Conservation (phyloP, 2,888 invertebrate species). For the Erebia ligea region DNA sequence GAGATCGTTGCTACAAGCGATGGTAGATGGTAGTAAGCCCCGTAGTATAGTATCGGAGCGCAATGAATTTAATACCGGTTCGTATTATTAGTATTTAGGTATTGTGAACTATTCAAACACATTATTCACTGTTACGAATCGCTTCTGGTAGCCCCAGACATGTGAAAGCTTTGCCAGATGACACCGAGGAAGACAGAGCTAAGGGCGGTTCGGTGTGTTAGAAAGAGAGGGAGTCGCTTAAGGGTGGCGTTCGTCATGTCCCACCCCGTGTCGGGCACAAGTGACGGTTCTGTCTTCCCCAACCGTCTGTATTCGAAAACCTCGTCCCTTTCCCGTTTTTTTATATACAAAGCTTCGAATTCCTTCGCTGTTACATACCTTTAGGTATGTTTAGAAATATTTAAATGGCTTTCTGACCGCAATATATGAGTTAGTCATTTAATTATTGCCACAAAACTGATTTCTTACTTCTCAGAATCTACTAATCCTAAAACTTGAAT, state of each 20-base stretch:
- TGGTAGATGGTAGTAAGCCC: no score
- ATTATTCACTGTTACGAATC: slow-evolving; percentile 80
- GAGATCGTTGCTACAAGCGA: no score
- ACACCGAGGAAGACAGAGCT: slow-evolving; percentile 57
- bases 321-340: slow-evolving; percentile 61
- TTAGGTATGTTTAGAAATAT: slow-evolving; percentile 27
- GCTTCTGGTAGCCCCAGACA: slow-evolving; percentile 72
- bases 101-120: slow-evolving; percentile 68
- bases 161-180: slow-evolving; percentile 76
- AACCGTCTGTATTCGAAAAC: slow-evolving; percentile 70
- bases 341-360: slow-evolving; percentile 45
- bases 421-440: slow-evolving; percentile 53
- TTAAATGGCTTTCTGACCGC: slow-evolving; percentile 32
- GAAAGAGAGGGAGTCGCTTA: slow-evolving; percentile 58
- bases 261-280: slow-evolving; percentile 78
- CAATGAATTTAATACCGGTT: slow-evolving; percentile 36
- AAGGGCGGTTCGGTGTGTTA: slow-evolving; percentile 46
- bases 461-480: slow-evolving; percentile 73
- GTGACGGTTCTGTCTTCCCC: slow-evolving; percentile 76
- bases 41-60: slow-evolving; percentile 21
- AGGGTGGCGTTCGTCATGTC: slow-evolving; percentile 75
- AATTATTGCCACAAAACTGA: slow-evolving; percentile 58
- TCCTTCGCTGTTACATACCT: slow-evolving; percentile 18
- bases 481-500: slow-evolving; percentile 72
- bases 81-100: slow-evolving; percentile 67